Base-by-base conservation (phyloP, 2,888 invertebrate species). In the Nowickia ferox region DNA sequence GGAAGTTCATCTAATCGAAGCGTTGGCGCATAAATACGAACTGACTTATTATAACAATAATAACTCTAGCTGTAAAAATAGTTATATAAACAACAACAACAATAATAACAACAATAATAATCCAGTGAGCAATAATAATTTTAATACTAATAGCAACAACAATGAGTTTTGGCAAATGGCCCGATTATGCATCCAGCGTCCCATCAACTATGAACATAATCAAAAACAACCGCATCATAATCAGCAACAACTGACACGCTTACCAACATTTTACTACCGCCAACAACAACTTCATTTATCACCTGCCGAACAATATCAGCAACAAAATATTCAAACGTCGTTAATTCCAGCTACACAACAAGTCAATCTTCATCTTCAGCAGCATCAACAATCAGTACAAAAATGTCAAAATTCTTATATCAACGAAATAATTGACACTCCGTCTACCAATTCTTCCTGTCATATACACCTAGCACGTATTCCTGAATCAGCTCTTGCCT, bases 91-190 rank as follows among this genome's bases (percentile, higher is more conserved):
- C 8, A 66, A 65, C 11, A 40, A 61, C n/a, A 61, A n/a, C 40
- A 38, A 38, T 38, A 30, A 9, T 44, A 44, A 17, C 17, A 59
- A 30, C 42, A 71, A 65, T 42, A 77, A 66, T 65, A 77, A 65
- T 57, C 6, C n/a, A 51, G 68, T 51, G 44, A 78, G 44, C 51
- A 84, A 74, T 74, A 74, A 63, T 22, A 69, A 63, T 61, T 15
- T 46, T 53, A 68, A 51, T 59, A 74, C 44, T 61, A 65, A 57
- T 15, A 22, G 22, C 30, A 74, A 68, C 61, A 82, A 30, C 19
- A 81, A 82, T 42, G 81, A 82, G 19, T 82, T 82, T 63, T 76
- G 81, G 81, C 75, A 82, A 44, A 82, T 82, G 75, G 75, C 81
- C n/a, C 68, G 84, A 15, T 63, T 84, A 9, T 84, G 79, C 13